Evolutionary conservation across 2,113 vertebrate species (phyloP).

Genomic region (Himantopus leucocephalus): DNA sequence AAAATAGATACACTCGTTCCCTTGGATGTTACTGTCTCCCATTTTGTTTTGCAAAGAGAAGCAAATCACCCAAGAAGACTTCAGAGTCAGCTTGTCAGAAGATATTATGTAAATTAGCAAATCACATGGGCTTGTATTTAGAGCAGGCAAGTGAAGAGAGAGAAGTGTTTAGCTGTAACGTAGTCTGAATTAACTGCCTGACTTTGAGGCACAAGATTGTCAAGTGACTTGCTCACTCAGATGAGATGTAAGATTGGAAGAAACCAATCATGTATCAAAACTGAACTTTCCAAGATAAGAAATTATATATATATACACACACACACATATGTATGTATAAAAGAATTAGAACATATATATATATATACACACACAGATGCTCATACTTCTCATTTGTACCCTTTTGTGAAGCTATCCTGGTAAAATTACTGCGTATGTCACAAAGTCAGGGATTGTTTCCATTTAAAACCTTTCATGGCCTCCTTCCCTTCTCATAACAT

Average conservation of each 20-base stretch:
- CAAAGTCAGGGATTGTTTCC: no score
- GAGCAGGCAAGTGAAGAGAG: slow-evolving; percentile 15
- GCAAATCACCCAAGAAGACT: slow-evolving; percentile 48
- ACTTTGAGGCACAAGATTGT: background rate
- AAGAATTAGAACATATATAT: background rate
- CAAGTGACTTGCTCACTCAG: background rate
- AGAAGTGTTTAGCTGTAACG: background rate
- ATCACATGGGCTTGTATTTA: slow-evolving; percentile 39
- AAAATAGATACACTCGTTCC: background rate
- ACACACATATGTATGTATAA: background rate
- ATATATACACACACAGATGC: no score
- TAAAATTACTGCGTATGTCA: no score
- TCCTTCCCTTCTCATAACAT: no score
- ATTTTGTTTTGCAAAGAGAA: slow-evolving; percentile 42
- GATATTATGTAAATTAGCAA: slow-evolving; percentile 36
- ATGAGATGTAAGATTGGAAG: background rate
- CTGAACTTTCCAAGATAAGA: background rate
- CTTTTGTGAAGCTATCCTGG: no score
- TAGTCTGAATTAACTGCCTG: slow-evolving; percentile 18
- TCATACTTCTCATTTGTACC: no score
- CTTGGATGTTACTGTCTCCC: slow-evolving; percentile 26
- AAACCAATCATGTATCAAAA: background rate
- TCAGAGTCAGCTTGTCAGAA: slow-evolving; percentile 47
- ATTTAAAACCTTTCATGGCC: no score
- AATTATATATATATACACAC: background rate